Percentiles rank a stretch among this genome's conserved stretches.
Conservation (phyloP, 2,888 invertebrate species). For the Morpho deidamia region DNA sequence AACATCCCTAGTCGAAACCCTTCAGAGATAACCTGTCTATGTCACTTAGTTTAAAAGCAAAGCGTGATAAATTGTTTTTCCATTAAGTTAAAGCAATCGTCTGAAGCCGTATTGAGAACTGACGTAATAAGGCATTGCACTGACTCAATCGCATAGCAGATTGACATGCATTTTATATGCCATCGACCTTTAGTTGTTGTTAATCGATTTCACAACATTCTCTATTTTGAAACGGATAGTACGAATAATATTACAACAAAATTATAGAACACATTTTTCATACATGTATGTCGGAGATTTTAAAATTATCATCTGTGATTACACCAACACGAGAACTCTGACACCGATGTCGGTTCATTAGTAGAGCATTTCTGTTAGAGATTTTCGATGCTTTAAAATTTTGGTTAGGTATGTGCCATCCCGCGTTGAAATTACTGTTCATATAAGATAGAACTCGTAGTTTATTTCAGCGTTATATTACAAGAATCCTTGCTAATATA, state of each 20-base stretch:
- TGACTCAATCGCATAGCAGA: constrained; percentile 3
- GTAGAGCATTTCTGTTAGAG: too few relatives aligned
- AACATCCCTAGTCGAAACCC: constrained; percentile 35
- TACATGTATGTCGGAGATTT: too few relatives aligned
- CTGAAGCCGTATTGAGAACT: constrained; percentile 15
- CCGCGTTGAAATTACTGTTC: too few relatives aligned
- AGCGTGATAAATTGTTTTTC: constrained; percentile 30
- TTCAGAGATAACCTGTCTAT: constrained; percentile 36
- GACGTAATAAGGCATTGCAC: constrained; percentile 13
- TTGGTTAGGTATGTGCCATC: too few relatives aligned
- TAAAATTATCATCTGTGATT: too few relatives aligned
- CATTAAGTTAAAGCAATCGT: constrained; percentile 24
- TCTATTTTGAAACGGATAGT: neutral
- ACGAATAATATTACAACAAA: neutral
- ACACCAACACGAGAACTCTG: too few relatives aligned
- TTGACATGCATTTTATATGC: neutral
- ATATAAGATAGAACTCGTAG: too few relatives aligned
- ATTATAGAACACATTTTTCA: neutral
- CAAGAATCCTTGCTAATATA: too few relatives aligned
- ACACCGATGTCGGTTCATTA: too few relatives aligned
- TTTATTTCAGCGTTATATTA: too few relatives aligned
- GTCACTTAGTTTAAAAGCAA: constrained; percentile 52
- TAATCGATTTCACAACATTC: neutral
- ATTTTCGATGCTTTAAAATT: too few relatives aligned
- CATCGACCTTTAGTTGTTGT: neutral